Conservation (phyloP, 1,140 invertebrate species). For the Drosophila rhopaloa region DNA sequence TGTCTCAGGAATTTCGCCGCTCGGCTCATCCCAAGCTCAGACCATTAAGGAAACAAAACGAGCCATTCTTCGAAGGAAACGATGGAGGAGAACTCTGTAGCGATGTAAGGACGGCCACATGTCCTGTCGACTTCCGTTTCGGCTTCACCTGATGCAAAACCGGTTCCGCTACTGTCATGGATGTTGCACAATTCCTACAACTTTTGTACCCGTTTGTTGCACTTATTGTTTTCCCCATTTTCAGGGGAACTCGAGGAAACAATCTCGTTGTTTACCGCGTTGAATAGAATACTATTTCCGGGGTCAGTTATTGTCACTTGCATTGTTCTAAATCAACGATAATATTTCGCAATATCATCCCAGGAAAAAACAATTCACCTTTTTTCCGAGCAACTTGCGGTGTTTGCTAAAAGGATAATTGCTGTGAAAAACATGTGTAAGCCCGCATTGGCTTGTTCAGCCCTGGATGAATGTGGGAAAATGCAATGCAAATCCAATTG, state of each 20-base stretch:
- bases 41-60: constrained; percentile 38
- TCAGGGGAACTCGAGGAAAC: constrained; percentile 65
- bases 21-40: constrained; percentile 43
- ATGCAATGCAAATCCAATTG: constrained; percentile 59
- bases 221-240: constrained; percentile 47
- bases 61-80: constrained; percentile 9
- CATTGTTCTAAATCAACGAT: constrained; percentile 32
- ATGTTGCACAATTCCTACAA: constrained; percentile 56
- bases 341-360: constrained; percentile 47
- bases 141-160: constrained; percentile 69
- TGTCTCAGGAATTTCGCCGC: constrained; percentile 26
- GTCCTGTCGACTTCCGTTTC: constrained; percentile 64
- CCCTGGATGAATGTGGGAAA: constrained; percentile 64
- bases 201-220: constrained; percentile 40
- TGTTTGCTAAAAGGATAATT: constrained; percentile 54
- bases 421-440: constrained; percentile 67
- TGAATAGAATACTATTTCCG: constrained; percentile 47
- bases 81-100: not conserved
- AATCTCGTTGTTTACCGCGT: constrained; percentile 52
- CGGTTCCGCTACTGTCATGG: constrained; percentile 43
- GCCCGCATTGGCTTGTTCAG: constrained; percentile 51
- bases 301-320: constrained; percentile 40
- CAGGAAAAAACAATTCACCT: constrained; percentile 53
- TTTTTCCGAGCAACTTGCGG: constrained; percentile 27
- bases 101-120: constrained; percentile 40